Base-by-base conservation (phyloP, 2,888 invertebrate species). In the Cantharis nigra region DNA sequence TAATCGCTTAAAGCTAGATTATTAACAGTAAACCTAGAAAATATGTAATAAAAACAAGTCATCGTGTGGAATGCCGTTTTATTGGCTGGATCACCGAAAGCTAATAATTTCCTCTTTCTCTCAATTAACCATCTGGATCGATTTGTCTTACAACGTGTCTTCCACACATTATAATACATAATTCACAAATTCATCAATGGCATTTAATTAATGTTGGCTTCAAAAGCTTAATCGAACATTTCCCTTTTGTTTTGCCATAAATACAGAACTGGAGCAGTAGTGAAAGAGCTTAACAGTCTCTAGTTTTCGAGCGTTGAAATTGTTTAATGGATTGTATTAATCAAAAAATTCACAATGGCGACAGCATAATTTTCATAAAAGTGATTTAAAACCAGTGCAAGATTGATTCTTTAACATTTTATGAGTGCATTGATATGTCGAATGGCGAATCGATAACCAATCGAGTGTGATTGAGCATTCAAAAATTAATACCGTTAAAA, bases 1-100 rank as follows among this genome's bases (percentile, higher is more conserved):
- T 64, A 69, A 69, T 71, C 64, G 71, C 63, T 64, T 63, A 71
- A 71, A 71, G 63, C 63, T 7, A 64, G 63, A 71, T 63, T 63
- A 26, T 71, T 63, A 71, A 63, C 71, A 63, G 71, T 49, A 49
- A 49, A 49, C 49, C n/a, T 49, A 49, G 49, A 49, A 49, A 49
- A 49, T 49, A n/a, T 49, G 49, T 49, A 49, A 49, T 49, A 49
- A 49, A 33, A 49, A n/a, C 49, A 49, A 49, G n/a, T 49, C 49
- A n/a, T 33, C 28, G 10, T n/a, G n/a, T 2, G 49, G 49, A 49
- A 49, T 49, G 49, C 9, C n/a, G n/a, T 49, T 49, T 49, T 49
- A 49, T 49, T 49, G 9, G n/a, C n/a, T 9, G n/a, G 9, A 49
- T 49, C 49, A 5, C n/a, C 49, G n/a, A 49, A 49, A 49, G n/a